phyloP scores from a whole-genome alignment of 2,113 vertebrate species.

The Chinchilla lanigera region DNA sequence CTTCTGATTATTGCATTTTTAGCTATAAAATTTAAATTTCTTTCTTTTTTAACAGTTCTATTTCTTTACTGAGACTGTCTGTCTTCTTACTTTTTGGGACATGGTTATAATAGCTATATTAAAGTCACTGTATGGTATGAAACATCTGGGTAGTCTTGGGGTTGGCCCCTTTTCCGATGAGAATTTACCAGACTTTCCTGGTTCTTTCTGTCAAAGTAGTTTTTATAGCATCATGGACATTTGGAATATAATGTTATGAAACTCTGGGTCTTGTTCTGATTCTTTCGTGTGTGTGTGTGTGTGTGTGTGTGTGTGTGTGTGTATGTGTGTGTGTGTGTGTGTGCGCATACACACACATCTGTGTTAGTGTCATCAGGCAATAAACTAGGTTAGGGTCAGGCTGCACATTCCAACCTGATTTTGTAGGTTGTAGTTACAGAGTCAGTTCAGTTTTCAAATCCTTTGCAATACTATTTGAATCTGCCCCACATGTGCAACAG shows the following conservation, averaged over 20 bases:
- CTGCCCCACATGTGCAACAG: background rate
- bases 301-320: background rate
- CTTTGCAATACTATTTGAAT: background rate
- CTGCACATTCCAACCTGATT: background rate
- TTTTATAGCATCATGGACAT: background rate
- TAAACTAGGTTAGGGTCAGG: background rate
- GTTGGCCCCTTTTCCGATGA: conserved; percentile 16
- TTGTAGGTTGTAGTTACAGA: background rate
- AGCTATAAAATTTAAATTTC: conserved; percentile 40
- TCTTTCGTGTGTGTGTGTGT: background rate
- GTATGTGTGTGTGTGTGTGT: background rate
- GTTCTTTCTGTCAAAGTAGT: conserved; percentile 54
- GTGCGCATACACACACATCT: background rate
- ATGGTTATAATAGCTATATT: conserved; percentile 29
- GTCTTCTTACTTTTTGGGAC: conserved; percentile 25
- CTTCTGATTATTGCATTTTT: background rate
- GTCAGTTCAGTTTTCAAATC: conserved; percentile 31
- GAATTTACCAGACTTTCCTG: conserved; percentile 43
- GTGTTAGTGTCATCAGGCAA: background rate
- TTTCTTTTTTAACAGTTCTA: conserved; percentile 39
- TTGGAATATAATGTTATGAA: conserved; percentile 39
- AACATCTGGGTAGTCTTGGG: conserved; percentile 40
- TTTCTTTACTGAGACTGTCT: background rate
- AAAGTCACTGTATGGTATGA: conserved; percentile 50
- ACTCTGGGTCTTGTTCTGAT: conserved; percentile 18